Evolutionary conservation across 2,797 vertebrate species (phyloP).

Genomic region (Eulemur mongoz): DNA sequence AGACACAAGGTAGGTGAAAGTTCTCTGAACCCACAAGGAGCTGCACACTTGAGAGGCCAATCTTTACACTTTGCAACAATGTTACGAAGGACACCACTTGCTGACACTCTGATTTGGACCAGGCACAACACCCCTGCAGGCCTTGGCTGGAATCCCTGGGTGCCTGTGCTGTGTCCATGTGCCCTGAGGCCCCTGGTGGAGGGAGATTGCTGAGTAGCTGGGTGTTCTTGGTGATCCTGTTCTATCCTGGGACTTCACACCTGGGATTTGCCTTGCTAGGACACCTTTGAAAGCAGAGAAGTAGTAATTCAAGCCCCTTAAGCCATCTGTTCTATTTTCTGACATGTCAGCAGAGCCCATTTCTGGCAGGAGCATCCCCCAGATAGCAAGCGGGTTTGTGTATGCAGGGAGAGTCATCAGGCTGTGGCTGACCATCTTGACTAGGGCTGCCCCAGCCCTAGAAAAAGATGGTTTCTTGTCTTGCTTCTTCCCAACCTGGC

Average conservation of each 20-base stretch:
- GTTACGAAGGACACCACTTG: neutral
- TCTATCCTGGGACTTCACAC: neutral
- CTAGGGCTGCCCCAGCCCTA: neutral
- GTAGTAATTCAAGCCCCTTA: neutral
- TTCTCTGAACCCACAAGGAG: neutral
- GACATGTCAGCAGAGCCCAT: neutral
- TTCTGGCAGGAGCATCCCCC: neutral
- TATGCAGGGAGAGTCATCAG: neutral
- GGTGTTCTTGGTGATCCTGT: neutral
- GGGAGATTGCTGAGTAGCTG: neutral
- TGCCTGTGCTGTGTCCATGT: neutral
- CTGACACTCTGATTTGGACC: neutral
- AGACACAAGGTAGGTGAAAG: neutral
- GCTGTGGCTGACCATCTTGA: neutral
- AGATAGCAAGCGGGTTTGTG: neutral
- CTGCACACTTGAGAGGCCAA: neutral
- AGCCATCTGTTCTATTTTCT: conserved; percentile 9
- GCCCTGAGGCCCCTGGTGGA: neutral
- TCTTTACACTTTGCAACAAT: neutral
- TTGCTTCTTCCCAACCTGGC: conserved; percentile 29
- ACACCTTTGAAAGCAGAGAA: neutral
- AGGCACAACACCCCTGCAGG: neutral
- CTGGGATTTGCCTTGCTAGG: conserved; percentile 17
- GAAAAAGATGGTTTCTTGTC: neutral
- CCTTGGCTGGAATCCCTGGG: neutral